Percentiles rank a stretch among this genome's conserved stretches.
These are phyloP conservation scores for Bubalus kerabau DNA, from an alignment of 2,113 vertebrate genomes.

Conservation along the genomic window DNA sequence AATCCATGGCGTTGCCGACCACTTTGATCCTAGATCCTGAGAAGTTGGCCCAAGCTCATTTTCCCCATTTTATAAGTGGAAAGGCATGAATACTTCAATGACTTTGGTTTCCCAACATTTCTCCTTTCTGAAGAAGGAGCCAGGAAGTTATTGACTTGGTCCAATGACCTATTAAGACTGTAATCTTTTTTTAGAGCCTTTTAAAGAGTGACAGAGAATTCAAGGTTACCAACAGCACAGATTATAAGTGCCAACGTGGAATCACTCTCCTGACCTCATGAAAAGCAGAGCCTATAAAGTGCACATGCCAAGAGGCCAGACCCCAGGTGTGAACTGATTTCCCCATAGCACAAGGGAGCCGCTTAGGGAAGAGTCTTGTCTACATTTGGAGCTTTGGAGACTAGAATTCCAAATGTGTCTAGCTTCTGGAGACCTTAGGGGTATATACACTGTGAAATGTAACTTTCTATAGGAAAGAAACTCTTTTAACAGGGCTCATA, in stretches of 20 bases:
- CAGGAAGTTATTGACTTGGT: slow-evolving; percentile 49
- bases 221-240: slow-evolving; percentile 34
- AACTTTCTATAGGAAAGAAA: slow-evolving; percentile 42
- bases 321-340: not conserved
- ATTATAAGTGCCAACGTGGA: not conserved
- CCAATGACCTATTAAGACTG: slow-evolving; percentile 50
- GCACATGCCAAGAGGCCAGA: not conserved
- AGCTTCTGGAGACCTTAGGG: not conserved
- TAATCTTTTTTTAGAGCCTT: slow-evolving; percentile 41
- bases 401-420: slow-evolving; percentile 6
- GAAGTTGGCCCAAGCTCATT: not conserved
- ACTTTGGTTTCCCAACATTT: slow-evolving; percentile 48
- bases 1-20: not conserved
- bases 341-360: not conserved
- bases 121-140: slow-evolving; percentile 37
- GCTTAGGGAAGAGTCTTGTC: not conserved
- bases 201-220: slow-evolving; percentile 53
- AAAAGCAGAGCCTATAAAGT: not conserved
- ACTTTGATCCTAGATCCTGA: slow-evolving; percentile 16
- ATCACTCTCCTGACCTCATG: not conserved
- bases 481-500: slow-evolving; percentile 36
- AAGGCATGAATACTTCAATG: slow-evolving; percentile 35
- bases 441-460: not conserved
- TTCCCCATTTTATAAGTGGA: slow-evolving; percentile 43
- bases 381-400: not conserved